A percentile compares a stretch with the other conserved stretches of the same genome.
Evolutionary conservation across 2,888 invertebrate genomes (phyloP).

Genomic region (Hyppa rectilinea): DNA sequence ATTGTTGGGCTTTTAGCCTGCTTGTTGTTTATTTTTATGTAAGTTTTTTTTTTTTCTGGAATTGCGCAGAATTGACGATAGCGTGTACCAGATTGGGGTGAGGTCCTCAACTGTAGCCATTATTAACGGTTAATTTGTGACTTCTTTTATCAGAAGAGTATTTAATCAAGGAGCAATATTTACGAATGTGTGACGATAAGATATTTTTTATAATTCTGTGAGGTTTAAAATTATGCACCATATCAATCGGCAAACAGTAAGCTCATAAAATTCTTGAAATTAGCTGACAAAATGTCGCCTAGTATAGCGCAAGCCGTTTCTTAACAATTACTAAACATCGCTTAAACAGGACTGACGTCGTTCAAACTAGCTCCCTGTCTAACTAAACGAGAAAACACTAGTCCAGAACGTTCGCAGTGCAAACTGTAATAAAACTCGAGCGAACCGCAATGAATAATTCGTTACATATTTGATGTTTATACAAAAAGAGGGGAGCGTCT

Average conservation of each 20-base stretch:
- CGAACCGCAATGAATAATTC: slow-evolving; percentile 74
- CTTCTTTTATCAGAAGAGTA: background rate
- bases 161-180: background rate
- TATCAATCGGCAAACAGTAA: background rate
- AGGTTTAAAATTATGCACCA: background rate
- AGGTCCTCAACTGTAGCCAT: background rate
- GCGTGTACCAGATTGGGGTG: background rate
- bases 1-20: slow-evolving; percentile 44
- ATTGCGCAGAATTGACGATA: background rate
- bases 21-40: slow-evolving; percentile 11
- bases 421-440: slow-evolving; percentile 72
- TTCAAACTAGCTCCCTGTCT: slow-evolving; percentile 40
- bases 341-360: slow-evolving; percentile 25
- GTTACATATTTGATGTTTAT: slow-evolving; percentile 76
- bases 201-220: background rate
- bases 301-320: background rate
- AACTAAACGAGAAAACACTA: slow-evolving; percentile 57
- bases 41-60: background rate
- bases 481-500: slow-evolving; percentile 71
- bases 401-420: slow-evolving; percentile 47
- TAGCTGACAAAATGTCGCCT: background rate
- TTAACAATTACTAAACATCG: slow-evolving; percentile 27
- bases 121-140: background rate
- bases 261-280: background rate
- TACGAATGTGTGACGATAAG: background rate